Base-by-base conservation (phyloP, 2,113 vertebrate genomes). In the Cyprinodon brontotheroides region DNA sequence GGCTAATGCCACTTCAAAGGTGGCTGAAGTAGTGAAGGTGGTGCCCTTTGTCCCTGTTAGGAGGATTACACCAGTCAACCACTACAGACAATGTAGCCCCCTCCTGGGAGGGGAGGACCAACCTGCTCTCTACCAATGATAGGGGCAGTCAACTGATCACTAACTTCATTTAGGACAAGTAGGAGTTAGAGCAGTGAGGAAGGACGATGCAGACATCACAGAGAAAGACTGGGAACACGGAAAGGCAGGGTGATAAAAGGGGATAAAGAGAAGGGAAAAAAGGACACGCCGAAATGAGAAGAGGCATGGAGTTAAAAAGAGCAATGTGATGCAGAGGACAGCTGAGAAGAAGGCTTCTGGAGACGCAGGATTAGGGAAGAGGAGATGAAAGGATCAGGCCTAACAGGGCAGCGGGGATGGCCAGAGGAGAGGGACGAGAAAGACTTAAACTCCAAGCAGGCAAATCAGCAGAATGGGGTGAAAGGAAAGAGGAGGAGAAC, bases 61-160 rank as follows among this genome's bases (percentile, higher is more conserved):
- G 64, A 86, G 94, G 95, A 96, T 96, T 96, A 95, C 94, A 95
- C 92, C 79, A 80, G 93, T 89, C 90, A 91, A 89, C 92, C 88
- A 89, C 88, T 88, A 88, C 91, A 83, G 91, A 96, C 95, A 96
- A 96, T 95, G 90, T 71, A 79, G 83, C 91, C 92, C 91, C 93
- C 91, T 91, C 86, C 90, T 88, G 87, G 68, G 91, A 91, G 82
- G 89, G 93, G 93, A 91, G 92, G 92, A 83, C 81, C 83, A 80
- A 89, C 83, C 81, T 74, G 80, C 78, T 93, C 87, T 86, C 71
- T 85, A 89, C 92, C 90, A 91, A 92, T 91, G 90, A 92, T 89
- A 87, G 86, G 92, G 92, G 93, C 91, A 93, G 93, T 94, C 92
- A 91, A 93, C 93, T 93, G 91, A 89, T 87, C 91, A 92, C 93